phyloP scores from a whole-genome alignment of 2,113 vertebrate species.

The Corydoras maculifer region DNA sequence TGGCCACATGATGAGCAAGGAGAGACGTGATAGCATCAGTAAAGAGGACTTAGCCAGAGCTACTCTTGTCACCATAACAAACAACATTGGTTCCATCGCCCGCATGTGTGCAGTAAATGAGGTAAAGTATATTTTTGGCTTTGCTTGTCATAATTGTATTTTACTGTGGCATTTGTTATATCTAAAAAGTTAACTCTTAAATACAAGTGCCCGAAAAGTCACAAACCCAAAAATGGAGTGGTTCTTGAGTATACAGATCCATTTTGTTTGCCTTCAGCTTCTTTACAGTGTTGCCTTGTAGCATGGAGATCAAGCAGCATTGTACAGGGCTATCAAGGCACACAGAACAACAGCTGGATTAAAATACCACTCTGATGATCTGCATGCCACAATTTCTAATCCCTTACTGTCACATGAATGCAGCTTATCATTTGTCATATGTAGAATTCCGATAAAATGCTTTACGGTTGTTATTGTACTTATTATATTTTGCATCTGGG shows the following conservation, averaged over 20 bases:
- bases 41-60: constrained; percentile 83
- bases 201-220: too few relatives aligned
- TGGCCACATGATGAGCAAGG: constrained; percentile 86
- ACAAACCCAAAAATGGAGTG: not conserved
- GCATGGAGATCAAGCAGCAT: constrained; percentile 87
- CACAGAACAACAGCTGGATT: constrained; percentile 43
- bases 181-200: too few relatives aligned
- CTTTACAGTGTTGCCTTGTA: constrained; percentile 81
- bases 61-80: constrained; percentile 84
- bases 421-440: too few relatives aligned
- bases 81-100: constrained; percentile 84
- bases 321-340: constrained; percentile 91
- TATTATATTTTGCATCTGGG: too few relatives aligned
- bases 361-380: not conserved
- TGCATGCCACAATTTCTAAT: too few relatives aligned
- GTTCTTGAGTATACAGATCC: not conserved
- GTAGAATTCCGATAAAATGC: too few relatives aligned
- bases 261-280: constrained; percentile 72
- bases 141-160: not conserved
- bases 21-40: constrained; percentile 81
- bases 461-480: too few relatives aligned
- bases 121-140: constrained; percentile 51
- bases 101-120: constrained; percentile 83
- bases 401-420: too few relatives aligned
- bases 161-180: too few relatives aligned